phyloP scores from a whole-genome alignment of 2,113 vertebrate species.

The Setophaga petechia region DNA sequence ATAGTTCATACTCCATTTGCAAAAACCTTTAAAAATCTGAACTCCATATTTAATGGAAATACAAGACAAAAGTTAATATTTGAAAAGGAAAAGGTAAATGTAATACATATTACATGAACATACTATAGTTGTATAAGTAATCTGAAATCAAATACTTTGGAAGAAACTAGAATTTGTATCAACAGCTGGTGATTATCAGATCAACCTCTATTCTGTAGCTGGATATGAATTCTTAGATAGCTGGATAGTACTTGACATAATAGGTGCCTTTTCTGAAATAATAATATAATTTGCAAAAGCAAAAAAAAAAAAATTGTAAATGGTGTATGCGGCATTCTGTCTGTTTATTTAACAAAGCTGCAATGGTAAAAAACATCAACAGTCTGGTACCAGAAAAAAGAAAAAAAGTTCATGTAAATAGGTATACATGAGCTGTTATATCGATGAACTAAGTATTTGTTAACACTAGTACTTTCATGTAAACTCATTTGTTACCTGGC shows the following conservation, averaged over 20 bases:
- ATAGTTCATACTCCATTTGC: background rate
- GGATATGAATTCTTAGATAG: background rate
- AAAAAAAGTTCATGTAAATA: rapidly evolving
- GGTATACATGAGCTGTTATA: background rate
- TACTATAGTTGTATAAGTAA: background rate
- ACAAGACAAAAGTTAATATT: background rate
- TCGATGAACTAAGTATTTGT: background rate
- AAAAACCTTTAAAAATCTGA: background rate
- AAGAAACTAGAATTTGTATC: background rate
- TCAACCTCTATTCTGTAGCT: background rate
- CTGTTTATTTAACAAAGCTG: background rate
- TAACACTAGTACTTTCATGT: background rate
- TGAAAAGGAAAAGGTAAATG: background rate
- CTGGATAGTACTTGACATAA: background rate
- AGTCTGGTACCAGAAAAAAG: background rate
- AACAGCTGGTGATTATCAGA: background rate
- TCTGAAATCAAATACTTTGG: background rate
- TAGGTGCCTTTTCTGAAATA: background rate
- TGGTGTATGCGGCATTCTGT: background rate
- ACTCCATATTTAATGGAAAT: background rate
- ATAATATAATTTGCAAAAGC: background rate
- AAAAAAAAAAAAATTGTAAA: background rate
- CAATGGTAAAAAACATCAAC: background rate
- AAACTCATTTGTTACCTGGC: background rate
- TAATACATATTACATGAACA: background rate